Evolutionary conservation across 35 echinoderm and acorn worm genomes (phyloP).

Genomic region (Diadema setosum): DNA sequence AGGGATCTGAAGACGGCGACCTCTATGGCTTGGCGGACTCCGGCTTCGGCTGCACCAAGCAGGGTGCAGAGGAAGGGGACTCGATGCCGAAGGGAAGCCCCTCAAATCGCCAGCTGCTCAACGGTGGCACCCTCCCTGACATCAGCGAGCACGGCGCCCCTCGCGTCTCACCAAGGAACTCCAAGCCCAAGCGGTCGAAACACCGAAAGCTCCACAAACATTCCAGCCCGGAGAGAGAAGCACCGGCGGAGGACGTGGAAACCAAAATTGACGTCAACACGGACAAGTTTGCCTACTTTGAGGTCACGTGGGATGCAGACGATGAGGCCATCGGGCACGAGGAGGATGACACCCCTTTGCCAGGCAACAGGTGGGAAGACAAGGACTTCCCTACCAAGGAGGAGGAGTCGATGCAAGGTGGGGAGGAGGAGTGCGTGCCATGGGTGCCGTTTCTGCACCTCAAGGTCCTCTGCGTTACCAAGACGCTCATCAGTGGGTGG

Average conservation of each 20-base stretch:
- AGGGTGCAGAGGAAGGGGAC: no score
- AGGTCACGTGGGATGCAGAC: not conserved
- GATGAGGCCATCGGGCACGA: not conserved
- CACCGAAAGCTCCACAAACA: not conserved
- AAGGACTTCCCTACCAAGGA: not conserved
- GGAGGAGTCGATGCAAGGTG: not conserved
- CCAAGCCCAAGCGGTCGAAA: not conserved
- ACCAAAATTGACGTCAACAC: not conserved
- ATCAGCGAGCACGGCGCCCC: not conserved
- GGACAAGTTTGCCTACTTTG: conserved; percentile 11
- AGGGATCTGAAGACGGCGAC: not conserved
- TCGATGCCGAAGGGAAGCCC: no score
- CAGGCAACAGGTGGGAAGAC: no score
- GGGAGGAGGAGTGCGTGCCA: not conserved
- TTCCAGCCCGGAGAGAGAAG: not conserved
- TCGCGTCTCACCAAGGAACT: not conserved
- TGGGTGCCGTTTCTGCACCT: conserved; percentile 32
- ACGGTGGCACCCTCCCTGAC: not conserved
- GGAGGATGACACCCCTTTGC: no score
- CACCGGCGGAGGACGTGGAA: not conserved
- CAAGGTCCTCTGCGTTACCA: conserved; percentile 66
- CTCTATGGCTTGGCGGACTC: not conserved
- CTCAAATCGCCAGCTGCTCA: not conserved
- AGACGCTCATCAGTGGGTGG: conserved; percentile 65
- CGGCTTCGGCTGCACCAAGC: not conserved